Evolutionary conservation across 1,140 invertebrate species (phyloP).

Genomic region (Drosophila eugracilis): DNA sequence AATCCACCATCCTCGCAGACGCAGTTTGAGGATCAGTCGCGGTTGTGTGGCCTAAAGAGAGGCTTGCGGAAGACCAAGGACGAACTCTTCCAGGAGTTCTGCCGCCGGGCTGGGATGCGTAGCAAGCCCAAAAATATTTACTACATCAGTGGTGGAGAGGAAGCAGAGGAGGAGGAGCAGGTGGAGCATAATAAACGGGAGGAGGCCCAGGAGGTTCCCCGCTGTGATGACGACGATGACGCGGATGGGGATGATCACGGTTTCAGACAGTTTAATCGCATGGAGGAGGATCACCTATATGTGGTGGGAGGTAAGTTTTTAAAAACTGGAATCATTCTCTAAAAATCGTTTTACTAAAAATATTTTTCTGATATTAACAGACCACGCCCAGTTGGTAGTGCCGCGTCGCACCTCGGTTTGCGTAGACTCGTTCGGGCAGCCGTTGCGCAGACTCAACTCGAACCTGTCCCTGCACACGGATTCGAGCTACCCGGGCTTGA

Average conservation of each 20-base stretch:
- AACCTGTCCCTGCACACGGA: slow-evolving; percentile 74
- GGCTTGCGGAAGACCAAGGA: slow-evolving; percentile 81
- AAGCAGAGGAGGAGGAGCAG: slow-evolving; percentile 21
- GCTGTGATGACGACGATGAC: slow-evolving; percentile 38
- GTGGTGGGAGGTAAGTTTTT: slow-evolving; percentile 63
- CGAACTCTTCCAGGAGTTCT: slow-evolving; percentile 82
- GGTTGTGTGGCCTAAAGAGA: slow-evolving; percentile 72
- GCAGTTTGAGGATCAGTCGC: slow-evolving; percentile 38
- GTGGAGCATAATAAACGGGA: neutral
- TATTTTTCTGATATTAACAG: slow-evolving; percentile 19
- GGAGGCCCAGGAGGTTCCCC: neutral
- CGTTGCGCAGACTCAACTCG: slow-evolving; percentile 65
- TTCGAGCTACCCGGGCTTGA: slow-evolving; percentile 30
- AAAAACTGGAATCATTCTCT: neutral
- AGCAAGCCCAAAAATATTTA: slow-evolving; percentile 81
- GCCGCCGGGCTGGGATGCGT: slow-evolving; percentile 71
- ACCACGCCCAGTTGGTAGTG: slow-evolving; percentile 52
- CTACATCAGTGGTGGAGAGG: slow-evolving; percentile 65
- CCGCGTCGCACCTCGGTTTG: slow-evolving; percentile 64
- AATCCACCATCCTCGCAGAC: neutral
- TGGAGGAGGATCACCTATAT: slow-evolving; percentile 74
- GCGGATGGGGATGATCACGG: slow-evolving; percentile 64
- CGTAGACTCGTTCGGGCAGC: slow-evolving; percentile 40
- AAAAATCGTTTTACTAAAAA: neutral
- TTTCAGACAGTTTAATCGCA: slow-evolving; percentile 55